Conservation (phyloP, 1,140 invertebrate genomes). For the Dreissena rostriformis region DNA sequence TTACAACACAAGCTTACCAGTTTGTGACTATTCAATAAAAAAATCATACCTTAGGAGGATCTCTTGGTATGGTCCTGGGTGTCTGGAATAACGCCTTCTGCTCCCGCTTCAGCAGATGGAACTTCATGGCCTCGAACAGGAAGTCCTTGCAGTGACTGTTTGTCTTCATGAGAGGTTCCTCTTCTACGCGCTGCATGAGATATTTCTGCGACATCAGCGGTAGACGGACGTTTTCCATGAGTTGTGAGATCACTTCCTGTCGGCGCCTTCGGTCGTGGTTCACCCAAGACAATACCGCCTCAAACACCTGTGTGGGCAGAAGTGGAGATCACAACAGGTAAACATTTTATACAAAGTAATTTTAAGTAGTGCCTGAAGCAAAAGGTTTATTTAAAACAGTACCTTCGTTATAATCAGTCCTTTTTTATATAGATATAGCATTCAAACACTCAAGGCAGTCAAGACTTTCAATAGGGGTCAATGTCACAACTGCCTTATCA, state of each 20-base stretch:
- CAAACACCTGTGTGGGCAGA: slow-evolving; percentile 92
- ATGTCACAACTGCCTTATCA: too few relatives aligned
- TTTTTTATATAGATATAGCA: too few relatives aligned
- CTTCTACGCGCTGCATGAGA: slow-evolving; percentile 93
- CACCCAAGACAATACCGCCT: slow-evolving; percentile 94
- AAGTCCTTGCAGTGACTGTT: slow-evolving; percentile 94
- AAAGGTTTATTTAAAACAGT: too few relatives aligned
- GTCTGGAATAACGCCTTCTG: slow-evolving; percentile 90
- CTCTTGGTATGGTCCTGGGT: slow-evolving; percentile 91
- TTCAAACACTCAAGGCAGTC: too few relatives aligned
- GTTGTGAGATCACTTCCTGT: slow-evolving; percentile 87
- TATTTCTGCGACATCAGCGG: slow-evolving; percentile 94
- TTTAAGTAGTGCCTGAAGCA: too few relatives aligned
- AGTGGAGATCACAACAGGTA: too few relatives aligned
- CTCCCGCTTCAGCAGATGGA: slow-evolving; percentile 93
- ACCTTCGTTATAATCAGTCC: too few relatives aligned
- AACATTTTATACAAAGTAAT: too few relatives aligned
- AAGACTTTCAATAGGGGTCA: too few relatives aligned
- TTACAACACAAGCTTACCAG: too few relatives aligned
- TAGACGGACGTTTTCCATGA: slow-evolving; percentile 96
- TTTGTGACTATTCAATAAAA: too few relatives aligned
- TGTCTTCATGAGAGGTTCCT: slow-evolving; percentile 92
- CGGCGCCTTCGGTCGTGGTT: slow-evolving; percentile 88
- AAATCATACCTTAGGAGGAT: too few relatives aligned
- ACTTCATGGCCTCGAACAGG: slow-evolving; percentile 96